These are phyloP conservation scores for Drosophila mojavensis DNA, from an alignment of 1,140 invertebrate species.

Conservation along the genomic window DNA sequence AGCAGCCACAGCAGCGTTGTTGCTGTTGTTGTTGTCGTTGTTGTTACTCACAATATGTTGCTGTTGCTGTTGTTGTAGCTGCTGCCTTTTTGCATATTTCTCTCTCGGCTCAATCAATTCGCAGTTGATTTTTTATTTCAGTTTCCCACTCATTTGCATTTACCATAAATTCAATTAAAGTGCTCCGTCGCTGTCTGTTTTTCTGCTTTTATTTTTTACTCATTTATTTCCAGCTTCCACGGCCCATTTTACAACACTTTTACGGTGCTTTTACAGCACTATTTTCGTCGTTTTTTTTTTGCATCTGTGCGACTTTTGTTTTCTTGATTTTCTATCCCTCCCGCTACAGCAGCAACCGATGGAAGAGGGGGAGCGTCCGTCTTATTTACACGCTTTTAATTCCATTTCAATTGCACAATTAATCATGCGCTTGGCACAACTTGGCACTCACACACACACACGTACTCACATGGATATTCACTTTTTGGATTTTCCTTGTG, in stretches of 20 bases:
- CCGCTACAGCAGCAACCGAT: no score
- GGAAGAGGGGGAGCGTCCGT: background rate
- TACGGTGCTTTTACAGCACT: background rate
- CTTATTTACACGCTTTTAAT: constrained; percentile 75
- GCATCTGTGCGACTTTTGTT: constrained; percentile 1
- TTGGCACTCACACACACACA: constrained; percentile 44
- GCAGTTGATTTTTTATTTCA: constrained; percentile 53
- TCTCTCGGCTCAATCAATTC: constrained; percentile 64
- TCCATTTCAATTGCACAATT: constrained; percentile 78
- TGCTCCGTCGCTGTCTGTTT: constrained; percentile 17
- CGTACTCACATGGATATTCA: constrained; percentile 2
- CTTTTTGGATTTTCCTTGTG: constrained; percentile 54
- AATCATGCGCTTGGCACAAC: constrained; percentile 77
- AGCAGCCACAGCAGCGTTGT: constrained; percentile 34
- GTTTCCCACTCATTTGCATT: constrained; percentile 77
- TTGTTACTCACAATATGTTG: constrained; percentile 8
- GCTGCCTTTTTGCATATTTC: constrained; percentile 38
- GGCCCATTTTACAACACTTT: constrained; percentile 10
- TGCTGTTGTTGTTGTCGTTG: constrained; percentile 32
- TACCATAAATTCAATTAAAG: constrained; percentile 78
- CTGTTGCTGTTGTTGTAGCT: constrained; percentile 15
- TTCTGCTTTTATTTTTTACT: constrained; percentile 21
- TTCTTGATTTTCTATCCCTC: constrained; percentile 10
- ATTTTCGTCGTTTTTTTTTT: background rate
- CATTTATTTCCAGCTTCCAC: constrained; percentile 28